Evolutionary conservation across 2,888 invertebrate genomes (phyloP).

Genomic region (Drosophila mettleri): DNA sequence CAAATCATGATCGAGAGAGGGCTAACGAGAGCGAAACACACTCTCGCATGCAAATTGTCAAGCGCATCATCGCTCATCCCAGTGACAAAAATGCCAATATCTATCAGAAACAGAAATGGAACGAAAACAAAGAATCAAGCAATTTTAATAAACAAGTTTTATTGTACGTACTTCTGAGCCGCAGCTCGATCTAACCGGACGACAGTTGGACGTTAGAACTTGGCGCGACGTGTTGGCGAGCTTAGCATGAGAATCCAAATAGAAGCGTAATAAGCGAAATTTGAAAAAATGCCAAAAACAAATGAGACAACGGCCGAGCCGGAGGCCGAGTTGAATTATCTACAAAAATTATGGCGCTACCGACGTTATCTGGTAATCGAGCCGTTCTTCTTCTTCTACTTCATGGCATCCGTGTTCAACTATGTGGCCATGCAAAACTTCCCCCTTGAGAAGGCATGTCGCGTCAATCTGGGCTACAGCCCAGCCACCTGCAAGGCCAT

Average conservation of each 20-base stretch:
- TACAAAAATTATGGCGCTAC: conserved; percentile 82
- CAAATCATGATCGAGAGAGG: conserved; percentile 6
- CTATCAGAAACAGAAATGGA: conserved; percentile 44
- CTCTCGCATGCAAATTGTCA: conserved; percentile 47
- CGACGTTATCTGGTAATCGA: conserved; percentile 83
- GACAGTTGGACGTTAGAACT: conserved; percentile 72
- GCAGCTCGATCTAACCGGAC: conserved; percentile 34
- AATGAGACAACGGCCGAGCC: conserved; percentile 33
- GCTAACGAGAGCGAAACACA: neutral
- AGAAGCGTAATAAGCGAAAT: conserved; percentile 16
- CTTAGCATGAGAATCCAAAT: conserved; percentile 36
- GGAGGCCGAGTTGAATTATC: conserved; percentile 69
- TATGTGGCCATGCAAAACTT: conserved; percentile 83
- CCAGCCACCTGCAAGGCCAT: conserved; percentile 80
- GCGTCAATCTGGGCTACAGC: conserved; percentile 83
- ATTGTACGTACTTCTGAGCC: conserved; percentile 65
- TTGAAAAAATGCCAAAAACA: conserved; percentile 52
- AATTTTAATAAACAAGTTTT: conserved; percentile 76
- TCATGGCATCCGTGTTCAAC: conserved; percentile 83
- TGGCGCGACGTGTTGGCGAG: conserved; percentile 58
- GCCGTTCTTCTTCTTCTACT: conserved; percentile 83
- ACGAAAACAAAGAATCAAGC: conserved; percentile 41
- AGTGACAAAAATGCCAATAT: conserved; percentile 54
- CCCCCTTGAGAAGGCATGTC: conserved; percentile 84
- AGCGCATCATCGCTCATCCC: conserved; percentile 26